These are phyloP conservation scores for Scotopteryx bipunctaria DNA, from an alignment of 2,888 invertebrate species.

Conservation along the genomic window DNA sequence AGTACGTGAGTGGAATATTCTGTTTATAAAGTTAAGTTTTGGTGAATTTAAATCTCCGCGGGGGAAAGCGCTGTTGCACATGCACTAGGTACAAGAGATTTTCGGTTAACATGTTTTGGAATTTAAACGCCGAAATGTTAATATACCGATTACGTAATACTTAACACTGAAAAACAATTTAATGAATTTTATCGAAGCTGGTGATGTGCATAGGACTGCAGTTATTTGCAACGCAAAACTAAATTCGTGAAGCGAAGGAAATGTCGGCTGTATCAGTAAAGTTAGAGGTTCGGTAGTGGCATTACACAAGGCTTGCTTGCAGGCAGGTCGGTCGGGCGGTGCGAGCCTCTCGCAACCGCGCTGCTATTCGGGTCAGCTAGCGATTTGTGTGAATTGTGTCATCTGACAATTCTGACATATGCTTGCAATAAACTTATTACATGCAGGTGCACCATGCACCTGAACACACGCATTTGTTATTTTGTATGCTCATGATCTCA, in stretches of 20 bases:
- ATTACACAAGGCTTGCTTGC: conserved; percentile 78
- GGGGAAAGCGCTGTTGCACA: no score
- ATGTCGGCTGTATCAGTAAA: conserved; percentile 32
- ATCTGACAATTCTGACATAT: conserved; percentile 61
- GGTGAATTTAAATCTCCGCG: no score
- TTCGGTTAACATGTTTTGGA: no score
- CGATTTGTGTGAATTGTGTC: conserved; percentile 82
- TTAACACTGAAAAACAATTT: no score
- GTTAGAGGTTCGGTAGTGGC: conserved; percentile 53
- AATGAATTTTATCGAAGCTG: no score
- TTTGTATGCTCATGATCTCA: not conserved
- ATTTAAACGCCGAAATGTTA: no score
- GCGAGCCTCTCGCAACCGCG: conserved; percentile 74
- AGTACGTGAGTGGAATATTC: conserved; percentile 1
- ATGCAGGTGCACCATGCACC: conserved; percentile 5
- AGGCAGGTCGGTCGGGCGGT: conserved; percentile 70
- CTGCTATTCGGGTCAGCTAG: conserved; percentile 77
- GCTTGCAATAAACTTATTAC: conserved; percentile 48
- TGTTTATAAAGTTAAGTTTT: not conserved
- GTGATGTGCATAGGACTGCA: no score
- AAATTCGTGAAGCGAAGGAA: conserved; percentile 21
- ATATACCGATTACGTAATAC: no score
- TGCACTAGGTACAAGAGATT: no score
- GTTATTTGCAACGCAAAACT: not conserved
- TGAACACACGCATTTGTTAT: conserved; percentile 6